Percentiles rank a stretch among this genome's conserved stretches.
phyloP scores from a whole-genome alignment of 2,888 invertebrate species.

The Microctonus brassicae region DNA sequence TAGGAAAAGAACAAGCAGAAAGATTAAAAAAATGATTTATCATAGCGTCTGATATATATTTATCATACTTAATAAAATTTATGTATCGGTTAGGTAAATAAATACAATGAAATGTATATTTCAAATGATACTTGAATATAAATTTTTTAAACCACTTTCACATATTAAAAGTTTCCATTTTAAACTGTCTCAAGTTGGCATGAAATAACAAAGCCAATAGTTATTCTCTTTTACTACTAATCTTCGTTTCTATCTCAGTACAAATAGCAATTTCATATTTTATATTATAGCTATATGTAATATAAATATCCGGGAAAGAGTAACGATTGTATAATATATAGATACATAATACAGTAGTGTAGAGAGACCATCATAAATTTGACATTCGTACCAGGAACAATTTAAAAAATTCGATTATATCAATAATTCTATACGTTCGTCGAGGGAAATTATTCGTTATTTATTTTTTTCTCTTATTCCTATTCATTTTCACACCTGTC shows the following conservation, averaged over 20 bases:
- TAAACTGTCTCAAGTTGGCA: neutral
- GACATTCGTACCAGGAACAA: constrained; percentile 13
- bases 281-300: neutral
- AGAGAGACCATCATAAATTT: constrained; percentile 2
- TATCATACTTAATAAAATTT: neutral
- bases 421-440: constrained; percentile 21
- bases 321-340: constrained; percentile 5
- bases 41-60: neutral
- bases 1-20: no score
- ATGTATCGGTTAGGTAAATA: neutral
- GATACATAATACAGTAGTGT: neutral
- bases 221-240: neutral
- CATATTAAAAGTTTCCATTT: neutral
- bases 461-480: constrained; percentile 15
- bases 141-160: neutral
- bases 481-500: neutral
- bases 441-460: constrained; percentile 4
- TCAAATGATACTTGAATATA: neutral
- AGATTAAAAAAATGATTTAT: neutral
- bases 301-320: constrained; percentile 4
- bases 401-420: constrained; percentile 37
- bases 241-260: neutral
- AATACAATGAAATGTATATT: neutral
- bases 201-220: constrained; percentile 9
- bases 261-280: neutral